Conservation (phyloP, 2,797 vertebrate genomes). For the Hyperoplus lanceolatus region DNA sequence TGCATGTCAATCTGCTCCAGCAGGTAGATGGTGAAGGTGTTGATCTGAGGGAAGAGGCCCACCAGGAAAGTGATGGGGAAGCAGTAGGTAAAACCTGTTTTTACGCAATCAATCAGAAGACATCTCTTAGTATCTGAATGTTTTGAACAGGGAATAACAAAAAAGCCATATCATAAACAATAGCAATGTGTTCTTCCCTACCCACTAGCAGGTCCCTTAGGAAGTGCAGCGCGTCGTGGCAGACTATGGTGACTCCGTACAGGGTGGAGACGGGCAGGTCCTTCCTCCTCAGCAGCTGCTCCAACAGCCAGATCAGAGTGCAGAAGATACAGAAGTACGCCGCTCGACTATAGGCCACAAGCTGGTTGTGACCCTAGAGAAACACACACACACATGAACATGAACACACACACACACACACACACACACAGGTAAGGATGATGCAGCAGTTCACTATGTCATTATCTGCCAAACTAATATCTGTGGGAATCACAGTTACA, state of each 20-base stretch:
- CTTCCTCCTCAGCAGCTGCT: conserved; percentile 89
- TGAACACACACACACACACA: background rate
- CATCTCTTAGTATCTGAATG: background rate
- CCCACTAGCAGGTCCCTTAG: conserved; percentile 92
- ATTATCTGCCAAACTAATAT: background rate
- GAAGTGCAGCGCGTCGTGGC: conserved; percentile 87
- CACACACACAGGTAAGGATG: conserved; percentile 9
- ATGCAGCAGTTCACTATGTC: background rate
- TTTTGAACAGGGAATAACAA: background rate
- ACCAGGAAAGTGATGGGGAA: conserved; percentile 96
- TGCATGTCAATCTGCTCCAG: conserved; percentile 97
- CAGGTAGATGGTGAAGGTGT: conserved; percentile 96
- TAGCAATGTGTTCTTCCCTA: conserved; percentile 72
- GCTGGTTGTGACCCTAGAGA: conserved; percentile 95
- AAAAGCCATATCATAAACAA: background rate
- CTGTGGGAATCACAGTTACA: background rate
- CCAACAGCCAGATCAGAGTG: conserved; percentile 94
- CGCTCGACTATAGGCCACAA: conserved; percentile 96
- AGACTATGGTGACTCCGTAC: conserved; percentile 93
- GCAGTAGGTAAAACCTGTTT: conserved; percentile 93
- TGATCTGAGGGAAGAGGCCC: conserved; percentile 97
- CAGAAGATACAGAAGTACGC: conserved; percentile 98
- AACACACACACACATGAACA: background rate
- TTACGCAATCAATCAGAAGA: conserved; percentile 39
- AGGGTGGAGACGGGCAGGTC: conserved; percentile 88